Percentiles rank a stretch among this genome's conserved stretches.
These are phyloP conservation scores for Atta colombica DNA, from an alignment of 1,140 invertebrate species.

Conservation along the genomic window DNA sequence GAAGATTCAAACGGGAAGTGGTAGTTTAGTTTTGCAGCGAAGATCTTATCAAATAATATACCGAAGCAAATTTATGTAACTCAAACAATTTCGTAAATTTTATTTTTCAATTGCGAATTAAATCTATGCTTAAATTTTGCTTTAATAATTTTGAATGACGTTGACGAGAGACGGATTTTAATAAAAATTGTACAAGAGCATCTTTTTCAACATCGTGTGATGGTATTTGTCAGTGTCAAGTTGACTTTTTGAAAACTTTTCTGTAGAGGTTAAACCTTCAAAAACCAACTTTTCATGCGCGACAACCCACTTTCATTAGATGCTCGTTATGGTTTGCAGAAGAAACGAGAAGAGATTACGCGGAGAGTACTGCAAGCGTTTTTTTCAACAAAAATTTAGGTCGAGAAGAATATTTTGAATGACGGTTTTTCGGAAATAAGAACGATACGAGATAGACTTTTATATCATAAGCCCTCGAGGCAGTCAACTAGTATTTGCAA, in stretches of 20 bases:
- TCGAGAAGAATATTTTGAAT: constrained; percentile 47
- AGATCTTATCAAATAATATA: background rate
- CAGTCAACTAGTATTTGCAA: background rate
- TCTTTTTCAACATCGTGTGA: background rate
- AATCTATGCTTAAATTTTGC: background rate
- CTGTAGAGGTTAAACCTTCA: background rate
- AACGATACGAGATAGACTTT: constrained; percentile 28
- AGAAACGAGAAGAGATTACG: constrained; percentile 5
- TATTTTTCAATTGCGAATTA: background rate
- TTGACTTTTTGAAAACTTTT: background rate
- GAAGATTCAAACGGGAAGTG: background rate
- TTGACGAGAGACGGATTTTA: background rate
- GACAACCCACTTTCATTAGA: constrained; percentile 32
- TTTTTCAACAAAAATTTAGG: constrained; percentile 46
- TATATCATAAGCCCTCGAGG: constrained; percentile 25
- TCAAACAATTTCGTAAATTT: background rate
- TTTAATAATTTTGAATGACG: background rate
- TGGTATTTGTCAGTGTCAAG: constrained; percentile 28
- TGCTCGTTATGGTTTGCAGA: constrained; percentile 22
- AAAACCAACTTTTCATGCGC: constrained; percentile 26
- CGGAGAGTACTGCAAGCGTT: constrained; percentile 16
- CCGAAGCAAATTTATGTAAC: background rate
- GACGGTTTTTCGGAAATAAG: constrained; percentile 43
- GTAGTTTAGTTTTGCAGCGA: background rate
- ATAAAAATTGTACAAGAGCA: background rate